Evolutionary conservation across 2,888 invertebrate genomes (phyloP), one percentile per base, ranked within the genome.

Genomic region (Tipula vernalis): DNA sequence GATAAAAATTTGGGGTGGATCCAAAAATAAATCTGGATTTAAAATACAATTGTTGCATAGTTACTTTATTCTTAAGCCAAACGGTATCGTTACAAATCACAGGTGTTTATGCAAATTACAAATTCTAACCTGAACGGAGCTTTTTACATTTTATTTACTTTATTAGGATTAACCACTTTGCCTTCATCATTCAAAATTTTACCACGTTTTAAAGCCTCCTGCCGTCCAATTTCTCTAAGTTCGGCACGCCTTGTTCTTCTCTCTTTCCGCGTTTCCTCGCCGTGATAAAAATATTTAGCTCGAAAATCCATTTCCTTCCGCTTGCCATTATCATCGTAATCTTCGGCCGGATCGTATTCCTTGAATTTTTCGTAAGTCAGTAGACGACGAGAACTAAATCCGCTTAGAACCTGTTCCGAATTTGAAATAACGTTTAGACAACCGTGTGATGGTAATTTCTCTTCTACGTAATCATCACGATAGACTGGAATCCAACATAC

Each of bases 401-500:
- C 94, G 13, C 96, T 97, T 86, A 99, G 92, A 18, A 94, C 92
- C 91, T 99, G 99, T 91, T 99, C 98, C 8, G 97, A 96, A 92
- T 97, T 98, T 36, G 95, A 94, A 47, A 96, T 92, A 86, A 99
- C 91, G 87, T 92, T 90, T 87, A 99, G 92, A 89, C 96, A 95
- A 2, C 95, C 94, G 92, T 99, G 98, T 4, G 92, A 91, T 0
- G 99, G 99, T 18, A 99, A 91, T 87, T 95, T 94, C 0, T 94
- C 92, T 86, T 94, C 94, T 0, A 92, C 91, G 90, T 97, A 97
- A 88, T 96, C 95, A 87, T 94, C 94, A 88, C 96, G 95, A 88
- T 96, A 95, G 51, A 98, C 93, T 39, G 99, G 99, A 89, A 98
- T 95, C 99, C 99, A 99, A 92, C 96, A 98, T 0, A 99, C 98